These are phyloP conservation scores for Ophioderma brevispina DNA, from an alignment of 35 echinoderm and acorn worm genomes.

Conservation along the genomic window DNA sequence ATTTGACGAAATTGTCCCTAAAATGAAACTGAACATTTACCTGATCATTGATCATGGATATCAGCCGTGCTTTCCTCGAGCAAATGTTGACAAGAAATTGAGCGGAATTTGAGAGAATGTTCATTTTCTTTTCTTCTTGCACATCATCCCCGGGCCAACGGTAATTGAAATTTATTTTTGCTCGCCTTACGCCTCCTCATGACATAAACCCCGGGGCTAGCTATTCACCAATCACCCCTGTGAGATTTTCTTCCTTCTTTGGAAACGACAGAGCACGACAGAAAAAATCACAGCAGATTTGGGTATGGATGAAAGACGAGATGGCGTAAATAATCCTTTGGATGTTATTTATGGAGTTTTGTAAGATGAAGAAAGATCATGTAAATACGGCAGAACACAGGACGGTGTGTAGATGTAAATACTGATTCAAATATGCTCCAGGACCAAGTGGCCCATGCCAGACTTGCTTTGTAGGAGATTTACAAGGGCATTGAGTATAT, in stretches of 20 bases:
- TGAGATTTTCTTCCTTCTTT: neutral
- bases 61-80: neutral
- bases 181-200: neutral
- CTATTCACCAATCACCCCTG: slow-evolving; percentile 1
- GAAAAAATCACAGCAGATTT: neutral
- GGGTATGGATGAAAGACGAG: neutral
- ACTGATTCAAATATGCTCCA: neutral
- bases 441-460: neutral
- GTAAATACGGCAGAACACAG: neutral
- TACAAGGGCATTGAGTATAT: no score
- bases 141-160: slow-evolving; percentile 6
- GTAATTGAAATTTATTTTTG: slow-evolving; percentile 1
- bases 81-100: slow-evolving; percentile 14
- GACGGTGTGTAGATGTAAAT: neutral
- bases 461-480: neutral
- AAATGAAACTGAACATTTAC: neutral
- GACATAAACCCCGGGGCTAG: neutral
- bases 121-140: slow-evolving; percentile 6
- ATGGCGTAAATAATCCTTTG: slow-evolving; percentile 7
- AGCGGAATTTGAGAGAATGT: slow-evolving; percentile 13
- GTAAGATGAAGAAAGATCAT: neutral
- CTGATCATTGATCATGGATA: neutral
- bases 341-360: slow-evolving; percentile 3
- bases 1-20: no score
- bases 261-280: neutral